Evolutionary conservation across 2,888 invertebrate species (phyloP).

Genomic region (Steinernema carpocapsae): DNA sequence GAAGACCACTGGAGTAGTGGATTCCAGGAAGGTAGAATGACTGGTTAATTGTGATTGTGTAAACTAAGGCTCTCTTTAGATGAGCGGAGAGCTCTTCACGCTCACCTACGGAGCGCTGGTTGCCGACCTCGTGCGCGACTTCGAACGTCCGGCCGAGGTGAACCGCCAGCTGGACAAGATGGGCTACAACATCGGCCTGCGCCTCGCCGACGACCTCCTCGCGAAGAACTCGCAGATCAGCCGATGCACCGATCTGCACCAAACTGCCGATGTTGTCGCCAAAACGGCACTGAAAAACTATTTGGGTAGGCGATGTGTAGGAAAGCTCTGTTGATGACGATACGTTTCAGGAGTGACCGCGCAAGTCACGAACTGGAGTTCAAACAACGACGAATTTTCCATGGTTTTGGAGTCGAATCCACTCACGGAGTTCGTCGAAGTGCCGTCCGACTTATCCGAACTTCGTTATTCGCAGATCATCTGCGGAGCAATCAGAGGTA

Average conservation of each 20-base stretch:
- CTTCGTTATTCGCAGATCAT: constrained; percentile 75
- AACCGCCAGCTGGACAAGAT: constrained; percentile 87
- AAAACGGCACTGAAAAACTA: constrained; percentile 80
- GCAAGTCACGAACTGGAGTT: constrained; percentile 90
- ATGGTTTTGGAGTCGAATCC: constrained; percentile 90
- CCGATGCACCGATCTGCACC: constrained; percentile 80
- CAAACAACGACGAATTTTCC: constrained; percentile 84
- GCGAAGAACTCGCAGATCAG: constrained; percentile 84
- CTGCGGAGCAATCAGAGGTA: constrained; percentile 82
- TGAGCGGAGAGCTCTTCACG: constrained; percentile 81
- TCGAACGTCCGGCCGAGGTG: constrained; percentile 94
- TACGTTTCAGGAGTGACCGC: constrained; percentile 79
- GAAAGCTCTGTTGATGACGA: not conserved
- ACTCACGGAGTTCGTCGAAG: constrained; percentile 92
- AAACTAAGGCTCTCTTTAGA: constrained; percentile 43
- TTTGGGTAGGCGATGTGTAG: constrained; percentile 63
- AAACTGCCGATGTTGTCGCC: constrained; percentile 77
- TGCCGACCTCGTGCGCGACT: constrained; percentile 92
- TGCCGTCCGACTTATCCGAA: constrained; percentile 78
- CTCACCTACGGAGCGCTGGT: constrained; percentile 97
- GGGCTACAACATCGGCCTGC: constrained; percentile 97
- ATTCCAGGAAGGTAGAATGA: constrained; percentile 23
- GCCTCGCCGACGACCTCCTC: constrained; percentile 95
- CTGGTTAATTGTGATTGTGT: too few relatives aligned
- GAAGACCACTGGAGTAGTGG: not conserved